phyloP scores from a whole-genome alignment of 2,888 invertebrate species.

The Vannuccia rotundouncinata region DNA sequence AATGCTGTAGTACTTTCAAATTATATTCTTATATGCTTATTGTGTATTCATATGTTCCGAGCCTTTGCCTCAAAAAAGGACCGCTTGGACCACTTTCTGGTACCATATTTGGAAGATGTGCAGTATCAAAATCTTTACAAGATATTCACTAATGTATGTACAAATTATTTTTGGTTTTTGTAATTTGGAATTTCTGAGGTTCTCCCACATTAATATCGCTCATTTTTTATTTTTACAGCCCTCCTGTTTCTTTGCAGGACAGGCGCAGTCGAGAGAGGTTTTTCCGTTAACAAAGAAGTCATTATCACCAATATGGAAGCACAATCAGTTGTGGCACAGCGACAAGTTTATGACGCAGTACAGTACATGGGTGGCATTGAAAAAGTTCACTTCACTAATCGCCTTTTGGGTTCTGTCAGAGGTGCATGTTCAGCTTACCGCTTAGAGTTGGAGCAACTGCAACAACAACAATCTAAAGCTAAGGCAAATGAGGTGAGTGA shows the following conservation, averaged over 20 bases:
- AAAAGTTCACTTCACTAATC: background rate
- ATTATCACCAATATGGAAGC: background rate
- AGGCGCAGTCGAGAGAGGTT: background rate
- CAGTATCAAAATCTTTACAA: background rate
- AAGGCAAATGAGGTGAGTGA: background rate
- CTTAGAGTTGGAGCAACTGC: background rate
- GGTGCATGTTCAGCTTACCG: background rate
- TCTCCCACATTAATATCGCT: background rate
- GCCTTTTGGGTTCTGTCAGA: background rate
- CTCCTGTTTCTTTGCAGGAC: background rate
- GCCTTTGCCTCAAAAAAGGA: background rate
- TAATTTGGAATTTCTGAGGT: background rate
- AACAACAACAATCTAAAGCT: background rate
- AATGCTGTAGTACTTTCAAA: too few relatives aligned
- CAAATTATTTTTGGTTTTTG: background rate
- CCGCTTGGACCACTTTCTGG: background rate
- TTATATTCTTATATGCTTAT: too few relatives aligned
- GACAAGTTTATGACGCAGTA: background rate
- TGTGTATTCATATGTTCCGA: background rate
- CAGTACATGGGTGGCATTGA: background rate
- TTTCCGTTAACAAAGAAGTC: background rate
- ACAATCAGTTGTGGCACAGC: background rate
- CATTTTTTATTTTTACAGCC: background rate
- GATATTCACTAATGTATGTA: background rate
- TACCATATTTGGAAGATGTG: background rate